phyloP scores from a whole-genome alignment of 2,113 vertebrate genomes.

The Meriones unguiculatus region DNA sequence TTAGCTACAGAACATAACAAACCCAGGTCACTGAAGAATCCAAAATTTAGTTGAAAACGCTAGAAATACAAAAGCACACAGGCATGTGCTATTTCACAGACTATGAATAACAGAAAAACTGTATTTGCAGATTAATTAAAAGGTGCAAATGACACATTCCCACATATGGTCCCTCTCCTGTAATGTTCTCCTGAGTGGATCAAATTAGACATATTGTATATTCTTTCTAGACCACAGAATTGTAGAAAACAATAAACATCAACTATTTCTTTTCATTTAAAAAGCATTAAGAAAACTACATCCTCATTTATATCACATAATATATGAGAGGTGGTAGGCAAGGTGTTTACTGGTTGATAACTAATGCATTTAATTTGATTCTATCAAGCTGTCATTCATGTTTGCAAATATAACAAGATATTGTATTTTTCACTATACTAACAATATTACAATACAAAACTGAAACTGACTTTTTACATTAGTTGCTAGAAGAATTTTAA shows the following conservation, averaged over 20 bases:
- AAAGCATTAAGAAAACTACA: neutral
- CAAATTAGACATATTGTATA: neutral
- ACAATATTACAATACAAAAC: neutral
- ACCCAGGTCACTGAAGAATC: neutral
- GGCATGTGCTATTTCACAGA: neutral
- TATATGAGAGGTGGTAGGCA: neutral
- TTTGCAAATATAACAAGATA: neutral
- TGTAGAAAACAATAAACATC: neutral
- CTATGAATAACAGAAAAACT: neutral
- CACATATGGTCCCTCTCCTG: neutral
- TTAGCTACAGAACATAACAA: neutral
- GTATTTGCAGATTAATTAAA: neutral
- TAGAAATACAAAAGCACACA: neutral
- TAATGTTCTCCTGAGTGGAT: neutral
- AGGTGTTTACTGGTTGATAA: neutral
- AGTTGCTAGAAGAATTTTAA: constrained; percentile 3
- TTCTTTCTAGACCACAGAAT: neutral
- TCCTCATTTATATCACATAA: neutral
- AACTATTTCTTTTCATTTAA: neutral
- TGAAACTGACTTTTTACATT: neutral
- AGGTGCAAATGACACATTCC: neutral
- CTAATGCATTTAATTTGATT: neutral
- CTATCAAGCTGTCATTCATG: neutral
- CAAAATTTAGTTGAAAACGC: neutral
- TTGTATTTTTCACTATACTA: neutral